These are phyloP conservation scores for Drosophila ogumai DNA, from an alignment of 1,140 invertebrate genomes.

Conservation along the genomic window DNA sequence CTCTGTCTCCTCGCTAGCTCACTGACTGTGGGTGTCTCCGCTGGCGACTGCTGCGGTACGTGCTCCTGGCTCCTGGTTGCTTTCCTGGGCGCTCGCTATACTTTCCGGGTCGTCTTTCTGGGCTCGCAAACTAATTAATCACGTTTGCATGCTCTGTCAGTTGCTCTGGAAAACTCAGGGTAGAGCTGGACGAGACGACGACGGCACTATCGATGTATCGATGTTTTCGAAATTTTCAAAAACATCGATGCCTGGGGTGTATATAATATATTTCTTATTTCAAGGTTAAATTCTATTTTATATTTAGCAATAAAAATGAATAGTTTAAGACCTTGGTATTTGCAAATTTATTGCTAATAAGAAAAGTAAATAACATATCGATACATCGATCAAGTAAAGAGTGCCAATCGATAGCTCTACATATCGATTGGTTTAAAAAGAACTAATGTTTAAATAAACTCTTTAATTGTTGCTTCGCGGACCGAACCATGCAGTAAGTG, in stretches of 20 bases:
- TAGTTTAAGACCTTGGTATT: not conserved
- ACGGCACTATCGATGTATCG: not conserved
- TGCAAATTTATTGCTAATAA: not conserved
- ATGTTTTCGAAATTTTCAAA: not conserved
- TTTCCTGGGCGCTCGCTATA: constrained; percentile 1
- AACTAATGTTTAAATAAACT: constrained; percentile 10
- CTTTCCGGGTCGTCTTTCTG: constrained; percentile 6
- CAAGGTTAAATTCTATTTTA: not conserved
- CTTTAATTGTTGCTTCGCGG: not conserved
- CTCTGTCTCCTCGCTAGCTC: constrained; percentile 7
- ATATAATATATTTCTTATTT: not conserved
- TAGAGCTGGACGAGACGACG: not conserved
- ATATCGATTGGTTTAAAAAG: not conserved
- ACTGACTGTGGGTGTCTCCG: constrained; percentile 3
- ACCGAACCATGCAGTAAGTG: constrained; percentile 15
- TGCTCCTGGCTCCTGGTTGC: constrained; percentile 6
- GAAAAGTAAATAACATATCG: not conserved
- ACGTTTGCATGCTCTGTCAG: constrained; percentile 19
- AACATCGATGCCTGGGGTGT: not conserved
- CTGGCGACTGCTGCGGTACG: constrained; percentile 1
- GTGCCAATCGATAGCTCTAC: not conserved
- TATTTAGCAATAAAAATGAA: not conserved
- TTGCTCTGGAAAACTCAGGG: constrained; percentile 11
- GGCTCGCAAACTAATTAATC: constrained; percentile 13
- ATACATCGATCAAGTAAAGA: not conserved